These are phyloP conservation scores for Adoxophyes honmai DNA, from an alignment of 1,140 invertebrate species.

Conservation along the genomic window DNA sequence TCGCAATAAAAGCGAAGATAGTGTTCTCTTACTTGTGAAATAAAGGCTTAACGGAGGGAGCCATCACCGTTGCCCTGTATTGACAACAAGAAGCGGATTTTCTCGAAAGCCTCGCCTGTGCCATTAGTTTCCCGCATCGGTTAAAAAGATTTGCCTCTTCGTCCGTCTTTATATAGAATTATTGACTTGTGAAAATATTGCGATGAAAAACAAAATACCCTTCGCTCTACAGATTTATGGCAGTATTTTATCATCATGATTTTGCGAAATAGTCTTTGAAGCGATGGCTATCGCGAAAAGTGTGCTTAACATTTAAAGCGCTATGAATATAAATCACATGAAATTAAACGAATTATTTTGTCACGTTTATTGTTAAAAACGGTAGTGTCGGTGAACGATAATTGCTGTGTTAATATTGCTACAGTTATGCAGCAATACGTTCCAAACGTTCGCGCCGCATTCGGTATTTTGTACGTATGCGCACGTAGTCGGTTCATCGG, in stretches of 20 bases:
- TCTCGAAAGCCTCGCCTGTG: slow-evolving; percentile 71
- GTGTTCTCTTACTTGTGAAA: slow-evolving; percentile 66
- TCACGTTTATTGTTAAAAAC: no score
- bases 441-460: slow-evolving; percentile 20
- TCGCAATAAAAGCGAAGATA: slow-evolving; percentile 64
- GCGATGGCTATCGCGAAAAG: no score
- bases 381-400: neutral
- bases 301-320: no score
- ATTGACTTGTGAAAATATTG: slow-evolving; percentile 66
- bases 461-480: slow-evolving; percentile 43
- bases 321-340: no score
- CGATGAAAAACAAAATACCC: slow-evolving; percentile 48
- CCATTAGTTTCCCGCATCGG: slow-evolving; percentile 75
- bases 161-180: slow-evolving; percentile 66
- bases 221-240: neutral
- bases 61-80: slow-evolving; percentile 69
- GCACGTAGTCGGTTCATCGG: slow-evolving; percentile 64
- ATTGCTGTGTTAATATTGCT: neutral
- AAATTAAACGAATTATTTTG: no score
- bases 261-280: neutral
- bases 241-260: slow-evolving; percentile 3
- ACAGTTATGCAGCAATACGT: slow-evolving; percentile 10
- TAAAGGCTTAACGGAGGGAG: slow-evolving; percentile 71
- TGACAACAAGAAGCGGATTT: slow-evolving; percentile 76
- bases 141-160: slow-evolving; percentile 73